A percentile compares a stretch with the other conserved stretches of the same genome.
These are phyloP conservation scores for Tanytarsus gracilentus DNA, from an alignment of 2,888 invertebrate species.

Conservation along the genomic window DNA sequence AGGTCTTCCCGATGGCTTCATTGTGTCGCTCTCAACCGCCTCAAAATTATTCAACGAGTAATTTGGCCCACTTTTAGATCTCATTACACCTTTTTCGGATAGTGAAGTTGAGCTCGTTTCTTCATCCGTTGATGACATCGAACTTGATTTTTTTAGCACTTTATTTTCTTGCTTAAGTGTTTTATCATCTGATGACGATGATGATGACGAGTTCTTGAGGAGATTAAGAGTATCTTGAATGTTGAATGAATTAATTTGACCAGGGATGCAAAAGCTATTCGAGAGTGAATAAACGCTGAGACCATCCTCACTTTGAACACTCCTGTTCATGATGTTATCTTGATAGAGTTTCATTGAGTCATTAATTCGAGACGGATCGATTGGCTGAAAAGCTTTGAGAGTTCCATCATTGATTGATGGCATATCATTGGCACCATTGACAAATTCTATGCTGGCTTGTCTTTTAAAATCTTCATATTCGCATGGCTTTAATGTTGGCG, in stretches of 20 bases:
- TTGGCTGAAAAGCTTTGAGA: slow-evolving; percentile 44
- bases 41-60: slow-evolving; percentile 37
- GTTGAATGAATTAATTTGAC: slow-evolving; percentile 24
- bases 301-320: slow-evolving; percentile 40
- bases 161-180: slow-evolving; percentile 23
- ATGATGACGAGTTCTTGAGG: slow-evolving; percentile 7
- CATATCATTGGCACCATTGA: slow-evolving; percentile 42
- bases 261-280: slow-evolving; percentile 20
- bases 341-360: slow-evolving; percentile 44
- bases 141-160: slow-evolving; percentile 18
- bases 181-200: slow-evolving; percentile 26
- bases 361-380: slow-evolving; percentile 45
- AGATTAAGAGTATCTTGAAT: slow-evolving; percentile 22
- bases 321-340: slow-evolving; percentile 43
- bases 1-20: slow-evolving; percentile 39
- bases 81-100: slow-evolving; percentile 34
- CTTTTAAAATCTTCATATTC: slow-evolving; percentile 43
- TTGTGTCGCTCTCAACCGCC: slow-evolving; percentile 38
- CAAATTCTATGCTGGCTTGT: slow-evolving; percentile 42
- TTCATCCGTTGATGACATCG: slow-evolving; percentile 37
- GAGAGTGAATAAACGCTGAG: slow-evolving; percentile 18
- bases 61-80: slow-evolving; percentile 44
- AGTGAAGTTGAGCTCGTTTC: slow-evolving; percentile 6
- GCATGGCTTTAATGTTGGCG: slow-evolving; percentile 43
- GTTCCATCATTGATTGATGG: slow-evolving; percentile 39